These are phyloP conservation scores for Mus musculus DNA, from an alignment of 2,113 vertebrate genomes.

Conservation along the genomic window GRCm39 chr1:71504001-71504500, in stretches of 20 bases:
- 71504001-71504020: too few relatives aligned
- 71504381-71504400: not conserved
- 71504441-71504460: not conserved
- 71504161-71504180: not conserved
- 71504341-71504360: not conserved
- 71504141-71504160: conserved; percentile 18
- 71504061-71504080: not conserved
- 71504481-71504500: not conserved
- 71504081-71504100: not conserved
- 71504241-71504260: not conserved
- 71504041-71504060: not conserved
- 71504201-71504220: conserved; percentile 10
- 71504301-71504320: too few relatives aligned
- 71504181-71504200: not conserved
- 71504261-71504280: not conserved
- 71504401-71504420: not conserved
- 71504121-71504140: not conserved
- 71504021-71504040: not conserved
- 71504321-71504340: not conserved
- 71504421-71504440: not conserved
- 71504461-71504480: not conserved
- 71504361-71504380: too few relatives aligned
- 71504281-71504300: not conserved
- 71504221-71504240: not conserved
- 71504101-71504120: conserved; percentile 32